These are phyloP conservation scores for Xestia rhomboidea DNA, from an alignment of 2,888 invertebrate species.

Conservation along the genomic window DNA sequence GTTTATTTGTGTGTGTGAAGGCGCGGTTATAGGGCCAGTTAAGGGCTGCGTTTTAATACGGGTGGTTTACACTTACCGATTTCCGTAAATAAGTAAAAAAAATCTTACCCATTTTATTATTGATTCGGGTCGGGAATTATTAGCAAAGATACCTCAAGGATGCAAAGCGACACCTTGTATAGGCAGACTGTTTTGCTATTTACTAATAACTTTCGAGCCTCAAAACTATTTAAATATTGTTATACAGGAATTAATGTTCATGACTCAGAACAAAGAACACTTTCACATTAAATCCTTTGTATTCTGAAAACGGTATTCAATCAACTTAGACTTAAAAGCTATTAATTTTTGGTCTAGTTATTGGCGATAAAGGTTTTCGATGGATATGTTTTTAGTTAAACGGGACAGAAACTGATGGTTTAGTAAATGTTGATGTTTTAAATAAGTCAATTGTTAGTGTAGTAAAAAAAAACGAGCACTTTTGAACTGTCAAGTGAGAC, in stretches of 20 bases:
- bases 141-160: too few species aligned
- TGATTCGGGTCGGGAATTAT: too few species aligned
- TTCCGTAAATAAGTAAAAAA: too few species aligned
- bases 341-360: slow-evolving; percentile 6
- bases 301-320: slow-evolving; percentile 4
- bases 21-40: too few species aligned
- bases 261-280: neutral
- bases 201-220: neutral
- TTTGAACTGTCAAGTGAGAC: neutral
- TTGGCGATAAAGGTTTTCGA: neutral
- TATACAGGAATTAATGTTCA: neutral
- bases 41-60: too few species aligned
- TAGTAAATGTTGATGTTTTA: neutral
- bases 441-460: neutral
- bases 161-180: too few species aligned
- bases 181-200: neutral
- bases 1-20: too few species aligned
- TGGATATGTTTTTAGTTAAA: neutral
- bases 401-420: neutral
- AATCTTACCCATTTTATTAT: too few species aligned
- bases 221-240: too few species aligned
- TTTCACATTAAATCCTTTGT: slow-evolving; percentile 21
- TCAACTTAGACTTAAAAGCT: neutral
- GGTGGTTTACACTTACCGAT: too few species aligned
- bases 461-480: neutral